Base-by-base conservation (phyloP, 1,140 invertebrate species). In the Cyclina sinensis region DNA sequence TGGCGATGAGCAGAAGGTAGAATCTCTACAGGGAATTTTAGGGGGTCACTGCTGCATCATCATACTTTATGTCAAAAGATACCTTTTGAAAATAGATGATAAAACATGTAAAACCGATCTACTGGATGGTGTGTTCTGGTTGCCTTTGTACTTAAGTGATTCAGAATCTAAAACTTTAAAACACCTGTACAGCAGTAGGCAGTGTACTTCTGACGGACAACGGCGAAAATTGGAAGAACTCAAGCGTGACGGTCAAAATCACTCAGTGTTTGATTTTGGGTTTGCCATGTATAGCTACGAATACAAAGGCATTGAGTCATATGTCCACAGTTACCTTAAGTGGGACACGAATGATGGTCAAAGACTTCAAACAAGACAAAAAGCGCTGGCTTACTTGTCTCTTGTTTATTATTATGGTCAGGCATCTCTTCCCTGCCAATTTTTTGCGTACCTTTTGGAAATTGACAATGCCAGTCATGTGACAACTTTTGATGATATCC, bases 1-100 rank as follows among this genome's bases (percentile, higher is more conserved):
- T 11, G 92, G 91, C 76, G 92, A 93, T n/a, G 92, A 93, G 68
- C 27, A 82, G 16, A 89, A 84, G 39, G 83, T 92, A 5, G 86
- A 90, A 18, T 70, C 68, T 7, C 43, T 93, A 21, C 35, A 1
- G 88, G 87, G 59, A 65, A 84, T 18, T n/a, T 93, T 43, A 48
- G 48, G 7, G 79, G 48, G 27, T 59, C 83, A 46, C 48, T 82
- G 11, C 78, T 48, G 24, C 62, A 48, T 57, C 27, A 65, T 89
- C 4, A 86, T 91, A 65, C 24, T 91, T 11, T 83, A 89, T 39
- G 86, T 91, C 11, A 91, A 91, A 82, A 59, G 89, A 54, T 86
- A 79, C 43, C 89, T 43, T 14, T 59, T 59, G 39, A 16, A 62
- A 9, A 76, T 43, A 30, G 16, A 32, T 16, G 54, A 24, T 24